Base-by-base conservation (phyloP, 2,113 vertebrate genomes). In the Narcine bancroftii region DNA sequence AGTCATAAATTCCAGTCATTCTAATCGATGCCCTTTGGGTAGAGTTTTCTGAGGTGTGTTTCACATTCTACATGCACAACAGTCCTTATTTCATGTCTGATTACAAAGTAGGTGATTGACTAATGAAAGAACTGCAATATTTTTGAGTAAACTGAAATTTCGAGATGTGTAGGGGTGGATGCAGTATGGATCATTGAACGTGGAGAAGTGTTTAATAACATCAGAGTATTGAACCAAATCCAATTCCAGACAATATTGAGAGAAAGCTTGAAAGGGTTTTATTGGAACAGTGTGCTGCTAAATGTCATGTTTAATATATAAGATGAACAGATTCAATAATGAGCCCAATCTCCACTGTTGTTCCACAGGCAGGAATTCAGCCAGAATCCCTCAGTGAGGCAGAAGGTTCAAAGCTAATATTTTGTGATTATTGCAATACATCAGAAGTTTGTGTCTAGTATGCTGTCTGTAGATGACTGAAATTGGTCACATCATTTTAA, bases 391-490 rank as follows among this genome's bases (percentile, higher is more conserved):
- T 87, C 53, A 60, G 33, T n/a, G 36, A 19, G 50, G 36, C 81
- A 36, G 81, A 19, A 29, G 77, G 77, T 87, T 87, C 53, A 87
- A 87, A 87, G 79, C 81, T 60, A 60, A 87, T 60, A 33, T 60
- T n/a, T 87, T 36, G 53, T 33, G 53, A 63, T 60, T 87, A 87
- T 33, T 33, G 47, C 50, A 50, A 81, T 50, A 15, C 81, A n/a
- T 87, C 60, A 60, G n/a, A 87, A 87, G 19, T 69, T 91, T 63
- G 24, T 75, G 65, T 69, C 42, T 69, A 33, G 11, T 71, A 69
- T 47, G 21, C 39, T 5, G 3, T 69, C 63, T 69, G 65, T 29
- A 91, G 39, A 69, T 45, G 5, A 56, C 42, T 66, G 42, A 91
- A 91, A 65, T 71, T 42, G 66, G 26, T 26, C 2, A 6, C 63